phyloP scores from a whole-genome alignment of 1,140 invertebrate species.

The Hyles vespertilio region DNA sequence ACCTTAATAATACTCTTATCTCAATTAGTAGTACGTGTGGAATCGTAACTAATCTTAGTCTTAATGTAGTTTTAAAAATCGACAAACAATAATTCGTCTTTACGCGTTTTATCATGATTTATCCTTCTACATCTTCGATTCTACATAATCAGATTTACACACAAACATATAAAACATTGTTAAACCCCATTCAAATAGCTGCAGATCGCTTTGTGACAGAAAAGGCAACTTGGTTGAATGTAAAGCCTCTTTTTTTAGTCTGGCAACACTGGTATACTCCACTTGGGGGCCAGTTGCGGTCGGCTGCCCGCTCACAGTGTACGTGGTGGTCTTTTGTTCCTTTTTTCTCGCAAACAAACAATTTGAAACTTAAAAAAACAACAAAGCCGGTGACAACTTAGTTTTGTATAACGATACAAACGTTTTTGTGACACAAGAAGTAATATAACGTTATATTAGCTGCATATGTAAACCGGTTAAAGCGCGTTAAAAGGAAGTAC shows the following conservation, averaged over 20 bases:
- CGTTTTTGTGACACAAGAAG: too few species aligned
- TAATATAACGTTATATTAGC: background rate
- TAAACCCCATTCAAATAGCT: background rate
- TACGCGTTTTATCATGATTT: constrained; percentile 43
- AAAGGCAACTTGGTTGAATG: constrained; percentile 3
- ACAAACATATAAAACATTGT: too few species aligned
- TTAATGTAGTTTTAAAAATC: constrained; percentile 38
- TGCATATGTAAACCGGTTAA: constrained; percentile 31
- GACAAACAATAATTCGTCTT: constrained; percentile 41
- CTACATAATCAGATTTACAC: too few species aligned
- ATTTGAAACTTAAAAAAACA: background rate
- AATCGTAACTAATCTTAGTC: constrained; percentile 24
- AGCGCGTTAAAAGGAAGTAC: constrained; percentile 7
- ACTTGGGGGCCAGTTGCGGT: constrained; percentile 29
- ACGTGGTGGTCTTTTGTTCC: constrained; percentile 14
- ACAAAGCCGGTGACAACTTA: too few species aligned
- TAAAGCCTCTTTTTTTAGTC: constrained; percentile 37
- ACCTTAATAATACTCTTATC: too few species aligned
- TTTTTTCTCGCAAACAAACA: constrained; percentile 3
- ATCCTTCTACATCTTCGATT: too few species aligned
- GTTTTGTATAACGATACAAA: too few species aligned
- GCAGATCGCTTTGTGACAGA: background rate
- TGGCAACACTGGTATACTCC: constrained; percentile 32
- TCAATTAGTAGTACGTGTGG: constrained; percentile 18
- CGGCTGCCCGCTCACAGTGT: constrained; percentile 25